Percentiles rank a stretch among this genome's conserved stretches.
These are phyloP conservation scores for Xestia sexstrigata DNA, from an alignment of 2,888 invertebrate genomes.

Conservation along the genomic window DNA sequence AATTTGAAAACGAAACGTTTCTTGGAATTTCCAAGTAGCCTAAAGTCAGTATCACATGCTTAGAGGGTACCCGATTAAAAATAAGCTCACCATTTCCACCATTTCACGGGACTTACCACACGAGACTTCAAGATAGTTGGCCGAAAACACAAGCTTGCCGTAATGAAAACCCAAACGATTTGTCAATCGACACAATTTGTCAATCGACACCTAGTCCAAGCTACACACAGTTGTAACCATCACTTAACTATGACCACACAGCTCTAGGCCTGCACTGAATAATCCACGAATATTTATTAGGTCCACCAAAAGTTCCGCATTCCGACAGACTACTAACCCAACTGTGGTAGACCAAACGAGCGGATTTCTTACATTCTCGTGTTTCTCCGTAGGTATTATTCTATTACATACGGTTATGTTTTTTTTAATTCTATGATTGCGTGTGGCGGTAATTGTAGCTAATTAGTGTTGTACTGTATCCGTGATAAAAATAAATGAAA, in stretches of 20 bases:
- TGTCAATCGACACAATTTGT: constrained; percentile 14
- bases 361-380: constrained; percentile 66
- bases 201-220: constrained; percentile 11
- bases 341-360: constrained; percentile 60
- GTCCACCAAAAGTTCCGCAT: constrained; percentile 65
- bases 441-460: constrained; percentile 40
- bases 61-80: no score
- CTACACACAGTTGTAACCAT: constrained; percentile 35
- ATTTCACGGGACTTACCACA: neutral
- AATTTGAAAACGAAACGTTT: neutral
- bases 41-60: neutral
- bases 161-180: neutral
- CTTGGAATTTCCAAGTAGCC: neutral
- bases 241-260: constrained; percentile 45
- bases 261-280: constrained; percentile 49
- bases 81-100: neutral
- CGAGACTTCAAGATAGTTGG: neutral
- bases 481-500: constrained; percentile 38
- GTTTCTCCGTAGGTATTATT: constrained; percentile 58
- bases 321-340: constrained; percentile 51
- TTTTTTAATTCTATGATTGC: constrained; percentile 44
- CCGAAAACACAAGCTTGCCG: neutral
- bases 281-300: constrained; percentile 62
- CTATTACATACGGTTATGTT: constrained; percentile 56
- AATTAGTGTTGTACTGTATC: constrained; percentile 34